A percentile compares a stretch with the other conserved stretches of the same genome.
phyloP scores from a whole-genome alignment of 2,888 invertebrate species.

The Pilophorus perplexus region DNA sequence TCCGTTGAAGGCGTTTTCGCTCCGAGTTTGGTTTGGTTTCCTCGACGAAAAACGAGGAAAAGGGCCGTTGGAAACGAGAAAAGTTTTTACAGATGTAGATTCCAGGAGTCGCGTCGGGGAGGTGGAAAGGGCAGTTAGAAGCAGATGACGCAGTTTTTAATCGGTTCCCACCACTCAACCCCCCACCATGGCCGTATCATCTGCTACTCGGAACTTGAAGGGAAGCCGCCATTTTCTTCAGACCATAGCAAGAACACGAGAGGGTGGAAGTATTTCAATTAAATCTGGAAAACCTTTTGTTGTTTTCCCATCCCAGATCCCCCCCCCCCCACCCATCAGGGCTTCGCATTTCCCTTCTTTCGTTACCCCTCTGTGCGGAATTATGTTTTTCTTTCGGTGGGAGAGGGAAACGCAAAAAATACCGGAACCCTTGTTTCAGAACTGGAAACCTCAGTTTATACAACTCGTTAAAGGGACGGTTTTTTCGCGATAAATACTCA shows the following conservation, averaged over 20 bases:
- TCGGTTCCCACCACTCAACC: slow-evolving; percentile 1
- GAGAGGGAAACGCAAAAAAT: slow-evolving; percentile 1
- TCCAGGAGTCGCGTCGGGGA: slow-evolving; percentile 5
- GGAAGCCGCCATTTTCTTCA: slow-evolving; percentile 29
- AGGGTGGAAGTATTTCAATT: slow-evolving; percentile 38
- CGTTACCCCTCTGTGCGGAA: background rate
- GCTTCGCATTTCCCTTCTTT: background rate
- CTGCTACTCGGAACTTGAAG: background rate
- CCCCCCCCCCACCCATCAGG: background rate
- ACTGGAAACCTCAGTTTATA: no score
- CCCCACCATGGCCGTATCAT: no score
- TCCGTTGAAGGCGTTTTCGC: no score
- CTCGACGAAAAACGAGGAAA: no score
- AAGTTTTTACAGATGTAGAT: no score
- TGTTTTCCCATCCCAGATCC: slow-evolving; percentile 1
- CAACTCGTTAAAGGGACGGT: no score
- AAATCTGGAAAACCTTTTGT: slow-evolving; percentile 33
- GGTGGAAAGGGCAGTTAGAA: slow-evolving; percentile 21
- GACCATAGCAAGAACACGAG: slow-evolving; percentile 27
- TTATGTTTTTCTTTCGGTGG: slow-evolving; percentile 12
- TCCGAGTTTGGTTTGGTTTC: no score
- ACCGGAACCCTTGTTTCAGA: no score
- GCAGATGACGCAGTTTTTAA: slow-evolving; percentile 33
- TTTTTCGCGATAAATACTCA: no score
- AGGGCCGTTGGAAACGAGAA: no score